Evolutionary conservation across 2,888 invertebrate species (phyloP).

Genomic region (Merodon equestris): DNA sequence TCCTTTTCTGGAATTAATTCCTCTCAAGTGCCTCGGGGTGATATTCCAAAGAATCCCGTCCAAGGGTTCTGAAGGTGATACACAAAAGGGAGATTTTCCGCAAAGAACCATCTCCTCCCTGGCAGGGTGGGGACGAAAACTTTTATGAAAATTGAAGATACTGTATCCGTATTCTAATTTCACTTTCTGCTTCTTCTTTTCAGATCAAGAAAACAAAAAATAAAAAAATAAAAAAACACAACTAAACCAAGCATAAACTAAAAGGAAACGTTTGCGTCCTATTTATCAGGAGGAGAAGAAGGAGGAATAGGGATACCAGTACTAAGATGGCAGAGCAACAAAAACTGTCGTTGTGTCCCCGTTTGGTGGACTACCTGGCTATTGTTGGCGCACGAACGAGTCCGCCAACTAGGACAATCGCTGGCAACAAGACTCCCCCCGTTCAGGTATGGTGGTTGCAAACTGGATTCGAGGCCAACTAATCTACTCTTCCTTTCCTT

Average conservation of each 20-base stretch:
- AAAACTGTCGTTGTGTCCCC: conserved; percentile 90
- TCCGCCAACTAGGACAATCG: conserved; percentile 81
- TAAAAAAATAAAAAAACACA: not conserved
- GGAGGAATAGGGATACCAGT: conserved; percentile 9
- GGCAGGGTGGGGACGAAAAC: not conserved
- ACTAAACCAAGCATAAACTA: conserved; percentile 4
- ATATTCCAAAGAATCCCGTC: too few species aligned
- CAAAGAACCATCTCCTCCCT: conserved; percentile 1
- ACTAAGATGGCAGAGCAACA: conserved; percentile 82
- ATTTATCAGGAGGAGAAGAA: conserved; percentile 14
- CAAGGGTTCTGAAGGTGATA: too few species aligned
- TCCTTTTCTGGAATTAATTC: too few species aligned
- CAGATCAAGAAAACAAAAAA: conserved; percentile 37
- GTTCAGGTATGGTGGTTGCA: conserved; percentile 85
- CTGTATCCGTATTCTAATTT: conserved; percentile 22
- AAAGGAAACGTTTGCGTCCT: conserved; percentile 63
- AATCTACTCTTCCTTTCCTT: not conserved
- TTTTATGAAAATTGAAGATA: conserved; percentile 11
- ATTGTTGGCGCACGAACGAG: conserved; percentile 94
- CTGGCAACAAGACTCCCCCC: conserved; percentile 83
- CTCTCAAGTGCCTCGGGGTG: too few species aligned
- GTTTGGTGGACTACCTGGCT: conserved; percentile 96
- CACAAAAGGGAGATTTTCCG: not conserved
- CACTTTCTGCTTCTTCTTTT: conserved; percentile 23
- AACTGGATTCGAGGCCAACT: not conserved